A percentile compares a stretch with the other conserved stretches of the same genome.
Evolutionary conservation across 1,140 invertebrate genomes (phyloP).

Genomic region (Mactra quadrangularis): DNA sequence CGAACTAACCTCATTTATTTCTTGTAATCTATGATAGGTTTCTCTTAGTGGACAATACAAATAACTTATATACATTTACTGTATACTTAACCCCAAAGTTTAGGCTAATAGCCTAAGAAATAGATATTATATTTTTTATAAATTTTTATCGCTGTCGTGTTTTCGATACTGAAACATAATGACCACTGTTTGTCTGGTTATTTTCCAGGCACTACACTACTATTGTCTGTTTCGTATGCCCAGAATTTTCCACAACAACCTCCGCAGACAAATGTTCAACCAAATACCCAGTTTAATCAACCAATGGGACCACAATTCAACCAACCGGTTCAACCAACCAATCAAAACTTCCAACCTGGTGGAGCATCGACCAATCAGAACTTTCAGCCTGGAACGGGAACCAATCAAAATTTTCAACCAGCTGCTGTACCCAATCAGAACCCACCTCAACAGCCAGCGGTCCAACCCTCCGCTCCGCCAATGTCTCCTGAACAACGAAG

Average conservation of each 20-base stretch:
- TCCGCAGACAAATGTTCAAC: not conserved
- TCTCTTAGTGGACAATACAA: too few species aligned
- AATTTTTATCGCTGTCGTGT: too few species aligned
- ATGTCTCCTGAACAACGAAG: constrained; percentile 41
- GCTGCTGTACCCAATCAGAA: not conserved
- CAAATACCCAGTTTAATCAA: constrained; percentile 12
- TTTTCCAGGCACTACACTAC: not conserved
- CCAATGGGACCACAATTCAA: not conserved
- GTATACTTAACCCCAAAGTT: too few species aligned
- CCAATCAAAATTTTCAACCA: constrained; percentile 41
- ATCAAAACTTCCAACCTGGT: not conserved
- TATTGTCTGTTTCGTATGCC: not conserved
- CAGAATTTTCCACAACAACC: constrained; percentile 27
- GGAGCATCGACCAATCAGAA: constrained; percentile 14
- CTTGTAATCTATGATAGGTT: too few species aligned
- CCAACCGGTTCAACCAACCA: not conserved
- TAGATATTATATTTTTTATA: too few species aligned
- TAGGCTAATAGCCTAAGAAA: too few species aligned
- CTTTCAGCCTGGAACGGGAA: constrained; percentile 4
- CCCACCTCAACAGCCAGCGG: not conserved
- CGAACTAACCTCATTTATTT: too few species aligned
- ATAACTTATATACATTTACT: too few species aligned
- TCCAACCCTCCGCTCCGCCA: not conserved
- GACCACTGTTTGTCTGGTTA: too few species aligned
- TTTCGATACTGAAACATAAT: too few species aligned